Conservation (phyloP, 2,888 invertebrate genomes). For the Polydesmus complanatus region DNA sequence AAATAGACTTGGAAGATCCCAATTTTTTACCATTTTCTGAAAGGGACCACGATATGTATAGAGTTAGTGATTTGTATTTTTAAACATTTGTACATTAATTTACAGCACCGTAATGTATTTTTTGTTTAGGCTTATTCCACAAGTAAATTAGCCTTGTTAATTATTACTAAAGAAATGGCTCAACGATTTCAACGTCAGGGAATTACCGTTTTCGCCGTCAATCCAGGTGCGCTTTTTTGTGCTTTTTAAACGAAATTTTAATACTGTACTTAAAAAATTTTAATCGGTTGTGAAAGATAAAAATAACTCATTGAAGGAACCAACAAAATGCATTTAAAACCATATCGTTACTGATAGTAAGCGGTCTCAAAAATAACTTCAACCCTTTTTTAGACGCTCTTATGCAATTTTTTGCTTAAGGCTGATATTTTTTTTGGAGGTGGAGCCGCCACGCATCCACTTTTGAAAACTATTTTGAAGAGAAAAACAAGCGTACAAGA, state of each 20-base stretch:
- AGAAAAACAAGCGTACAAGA: neutral
- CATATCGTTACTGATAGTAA: no score
- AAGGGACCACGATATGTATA: slow-evolving; percentile 14
- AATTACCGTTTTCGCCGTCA: slow-evolving; percentile 17
- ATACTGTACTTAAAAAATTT: no score
- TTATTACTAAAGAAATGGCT: slow-evolving; percentile 18
- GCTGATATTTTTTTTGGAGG: no score
- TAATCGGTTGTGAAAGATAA: no score
- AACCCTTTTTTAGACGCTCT: no score
- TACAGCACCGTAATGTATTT: neutral
- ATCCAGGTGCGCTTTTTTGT: slow-evolving; percentile 14
- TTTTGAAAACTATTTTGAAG: no score
- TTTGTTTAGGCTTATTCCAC: slow-evolving; percentile 17
- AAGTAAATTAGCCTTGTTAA: slow-evolving; percentile 18
- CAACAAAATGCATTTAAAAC: no score
- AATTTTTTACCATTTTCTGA: slow-evolving; percentile 15
- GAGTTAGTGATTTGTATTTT: slow-evolving; percentile 6
- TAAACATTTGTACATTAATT: neutral
- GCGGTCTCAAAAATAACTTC: no score
- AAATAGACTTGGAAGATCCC: slow-evolving; percentile 18
- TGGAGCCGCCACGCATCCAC: no score
- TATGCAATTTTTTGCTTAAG: no score
- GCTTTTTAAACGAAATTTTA: no score
- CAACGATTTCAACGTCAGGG: slow-evolving; percentile 14
- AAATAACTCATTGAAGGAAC: no score